Evolutionary conservation across 2,797 vertebrate species (phyloP), one percentile per base, ranked within the genome.

Genomic region (Menidia menidia): DNA sequence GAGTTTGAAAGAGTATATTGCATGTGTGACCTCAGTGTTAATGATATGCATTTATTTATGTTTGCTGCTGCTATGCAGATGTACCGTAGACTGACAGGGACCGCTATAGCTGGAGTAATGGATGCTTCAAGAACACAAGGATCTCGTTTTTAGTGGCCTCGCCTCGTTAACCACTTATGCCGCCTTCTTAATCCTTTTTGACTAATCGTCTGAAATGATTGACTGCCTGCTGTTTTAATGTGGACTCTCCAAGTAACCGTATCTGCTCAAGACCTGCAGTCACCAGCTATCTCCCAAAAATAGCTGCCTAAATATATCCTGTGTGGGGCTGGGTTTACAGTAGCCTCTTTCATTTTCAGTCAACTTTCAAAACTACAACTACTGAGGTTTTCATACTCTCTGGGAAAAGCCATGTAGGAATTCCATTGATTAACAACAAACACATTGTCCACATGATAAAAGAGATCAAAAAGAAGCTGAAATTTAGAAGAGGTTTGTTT

Each of bases 221-320:
- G 80, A 90, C 80, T 84, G 91, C 85, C 85, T 89, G 90, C 82
- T 93, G 70, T 84, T 88, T 90, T 87, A 88, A 89, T 84, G 80
- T 78, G 64, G 87, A 80, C 85, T 84, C 85, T 63, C 69, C 84
- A 87, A 90, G 94, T 93, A 95, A 95, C 90, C 62, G 88, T 78
- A 95, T 94, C 90, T 86, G 73, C 83, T 78, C 81, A 81, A 66
- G 86, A 84, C 84, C 89, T 66, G 84, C 87, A 92, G 93, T 91
- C 91, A 82, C 90, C 77, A 67, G 81, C 82, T 51, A 62, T 79
- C 80, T 77, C 71, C 50, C 85, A 41, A 51, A 91, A 93, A 92
- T 83, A 90, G 89, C 75, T 39, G 47, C 73, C 93, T 95, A 95
- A 94, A 94, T 92, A 94, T 95, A 95, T 80, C 89, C 69, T 92